These are phyloP conservation scores for Alexandromys fortis DNA, from an alignment of 2,113 vertebrate genomes.

Conservation along the genomic window DNA sequence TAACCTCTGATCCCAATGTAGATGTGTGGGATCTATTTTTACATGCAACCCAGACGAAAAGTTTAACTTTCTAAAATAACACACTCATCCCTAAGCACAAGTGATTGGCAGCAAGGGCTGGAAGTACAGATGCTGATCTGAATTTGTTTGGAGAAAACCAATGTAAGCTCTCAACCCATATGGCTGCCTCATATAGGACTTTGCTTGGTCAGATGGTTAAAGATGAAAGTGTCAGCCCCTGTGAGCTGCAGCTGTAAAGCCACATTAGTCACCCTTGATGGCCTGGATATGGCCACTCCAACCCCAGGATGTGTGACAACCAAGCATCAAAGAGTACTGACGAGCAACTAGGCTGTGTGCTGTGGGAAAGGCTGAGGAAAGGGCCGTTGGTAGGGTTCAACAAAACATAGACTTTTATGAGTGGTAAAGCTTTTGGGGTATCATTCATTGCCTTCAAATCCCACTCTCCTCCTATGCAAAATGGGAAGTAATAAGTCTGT, in stretches of 20 bases:
- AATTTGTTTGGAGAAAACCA: no score
- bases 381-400: background rate
- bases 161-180: no score
- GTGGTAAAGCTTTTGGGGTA: background rate
- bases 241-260: slow-evolving; percentile 1
- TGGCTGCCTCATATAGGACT: background rate
- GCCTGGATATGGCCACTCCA: background rate
- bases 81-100: background rate
- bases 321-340: no score
- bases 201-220: slow-evolving; percentile 13
- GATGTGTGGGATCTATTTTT: background rate
- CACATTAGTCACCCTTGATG: slow-evolving; percentile 45
- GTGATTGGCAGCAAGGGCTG: background rate
- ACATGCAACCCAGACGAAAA: background rate
- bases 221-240: slow-evolving; percentile 10
- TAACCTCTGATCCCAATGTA: background rate
- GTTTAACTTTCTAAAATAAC: background rate
- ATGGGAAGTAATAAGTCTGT: background rate
- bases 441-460: background rate
- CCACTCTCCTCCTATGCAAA: background rate
- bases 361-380: background rate
- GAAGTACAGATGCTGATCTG: background rate
- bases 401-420: background rate
- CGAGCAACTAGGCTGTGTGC: background rate
- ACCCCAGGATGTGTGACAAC: background rate